Evolutionary conservation across 1,140 invertebrate species (phyloP).

Genomic region (Rhynchophorus ferrugineus): DNA sequence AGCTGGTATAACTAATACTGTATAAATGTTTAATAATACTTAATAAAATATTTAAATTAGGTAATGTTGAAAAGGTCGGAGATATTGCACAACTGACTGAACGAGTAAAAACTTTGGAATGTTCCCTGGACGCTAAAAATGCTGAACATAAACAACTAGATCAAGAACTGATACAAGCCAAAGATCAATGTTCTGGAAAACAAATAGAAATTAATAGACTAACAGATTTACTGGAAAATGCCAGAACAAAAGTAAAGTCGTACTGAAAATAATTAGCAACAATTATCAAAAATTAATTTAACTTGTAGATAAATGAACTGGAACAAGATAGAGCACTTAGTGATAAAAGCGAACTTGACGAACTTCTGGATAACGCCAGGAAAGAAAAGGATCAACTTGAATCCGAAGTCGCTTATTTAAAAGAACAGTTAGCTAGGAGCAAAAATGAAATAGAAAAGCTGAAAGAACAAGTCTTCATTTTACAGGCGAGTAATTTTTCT

Average conservation of each 20-base stretch:
- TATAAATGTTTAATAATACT: no score
- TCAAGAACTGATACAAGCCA: slow-evolving; percentile 58
- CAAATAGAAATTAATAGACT: slow-evolving; percentile 70
- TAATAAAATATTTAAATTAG: no score
- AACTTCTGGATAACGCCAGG: slow-evolving; percentile 60
- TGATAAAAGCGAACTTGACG: slow-evolving; percentile 59
- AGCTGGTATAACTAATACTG: no score
- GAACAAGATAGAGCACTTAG: slow-evolving; percentile 52
- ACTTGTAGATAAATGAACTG: slow-evolving; percentile 53
- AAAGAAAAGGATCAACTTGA: slow-evolving; percentile 63
- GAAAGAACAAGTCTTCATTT: slow-evolving; percentile 60
- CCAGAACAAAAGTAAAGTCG: slow-evolving; percentile 54
- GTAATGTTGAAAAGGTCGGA: slow-evolving; percentile 33
- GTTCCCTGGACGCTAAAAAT: slow-evolving; percentile 59
- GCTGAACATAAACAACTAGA: slow-evolving; percentile 66
- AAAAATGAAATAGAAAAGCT: slow-evolving; percentile 68
- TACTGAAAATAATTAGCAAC: not conserved
- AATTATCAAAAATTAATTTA: not conserved
- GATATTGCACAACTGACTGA: slow-evolving; percentile 60
- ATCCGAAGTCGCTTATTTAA: slow-evolving; percentile 60
- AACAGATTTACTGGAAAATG: slow-evolving; percentile 70
- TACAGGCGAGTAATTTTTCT: slow-evolving; percentile 43
- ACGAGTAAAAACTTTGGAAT: slow-evolving; percentile 59
- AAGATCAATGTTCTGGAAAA: slow-evolving; percentile 55
- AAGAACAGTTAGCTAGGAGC: slow-evolving; percentile 67